Base-by-base conservation (phyloP, 1,140 invertebrate species). In the Hylaeus volcanicus region DNA sequence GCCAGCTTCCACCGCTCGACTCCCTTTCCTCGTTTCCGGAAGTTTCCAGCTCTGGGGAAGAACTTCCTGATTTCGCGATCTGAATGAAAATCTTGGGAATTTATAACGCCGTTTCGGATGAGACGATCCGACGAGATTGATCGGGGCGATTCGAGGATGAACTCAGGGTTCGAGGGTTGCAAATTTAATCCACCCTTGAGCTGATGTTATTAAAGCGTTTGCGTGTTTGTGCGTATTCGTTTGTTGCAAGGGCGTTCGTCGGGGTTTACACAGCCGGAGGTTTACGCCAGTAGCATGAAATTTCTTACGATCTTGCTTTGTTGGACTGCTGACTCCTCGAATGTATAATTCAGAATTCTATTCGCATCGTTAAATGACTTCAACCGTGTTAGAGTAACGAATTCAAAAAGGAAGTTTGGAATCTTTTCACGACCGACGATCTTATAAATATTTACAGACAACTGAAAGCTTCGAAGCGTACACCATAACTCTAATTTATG, bases 81-180 rank as follows among this genome's bases (percentile, higher is more conserved):
- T n/a, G 41, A 15, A 72, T 48, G 41, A 45, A 26, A 73, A 60
- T 48, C 43, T 60, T 48, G 15, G 26, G 56, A 60, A 73, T 73
- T 73, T 73, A 60, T 73, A 45, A 73, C 55, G 69, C 37, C 14
- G 70, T 15, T 8, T 41, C 39, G 70, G 26, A 37, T 5, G n/a
- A 26, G 41, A 14, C 70, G 55, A 45, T 45, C 14, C 3, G 15
- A 8, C 12, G n/a, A 58, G 37, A 56, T 56, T 43, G 53, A 14
- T 0, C 45, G 45, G 45, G 45, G 0, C 45, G 45, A 45, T 6
- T 45, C 45, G 45, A 5, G 2, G 45, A 5, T 0, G 45, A 48
- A 48, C 14, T 11, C 2, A 9, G 51, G 51, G 9, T 8, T 3
- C 58, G n/a, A 26, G 26, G 41, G 2, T 6, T n/a, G 39, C 5